Evolutionary conservation across 2,888 invertebrate genomes (phyloP).

Genomic region (Xanthostigma xanthostigma): DNA sequence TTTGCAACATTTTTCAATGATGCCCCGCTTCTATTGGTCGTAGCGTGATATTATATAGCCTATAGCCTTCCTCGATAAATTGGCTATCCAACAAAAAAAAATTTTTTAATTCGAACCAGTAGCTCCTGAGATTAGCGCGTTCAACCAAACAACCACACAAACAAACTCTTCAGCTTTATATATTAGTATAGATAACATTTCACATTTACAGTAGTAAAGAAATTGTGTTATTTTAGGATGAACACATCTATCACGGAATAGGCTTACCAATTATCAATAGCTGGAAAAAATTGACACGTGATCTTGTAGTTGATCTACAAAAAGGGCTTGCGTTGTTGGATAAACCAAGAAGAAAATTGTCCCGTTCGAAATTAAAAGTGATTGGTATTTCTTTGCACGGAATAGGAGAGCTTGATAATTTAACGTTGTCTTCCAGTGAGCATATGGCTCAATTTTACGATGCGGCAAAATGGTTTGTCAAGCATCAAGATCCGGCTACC

Average conservation of each 20-base stretch:
- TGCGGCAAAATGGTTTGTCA: constrained; percentile 86
- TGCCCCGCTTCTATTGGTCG: too few relatives aligned
- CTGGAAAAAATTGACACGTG: constrained; percentile 73
- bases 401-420: constrained; percentile 56
- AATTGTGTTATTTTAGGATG: constrained; percentile 31
- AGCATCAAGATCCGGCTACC: constrained; percentile 62
- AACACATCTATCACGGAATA: constrained; percentile 78
- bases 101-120: too few relatives aligned
- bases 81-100: too few relatives aligned
- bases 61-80: too few relatives aligned
- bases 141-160: too few relatives aligned
- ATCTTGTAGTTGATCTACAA: constrained; percentile 78
- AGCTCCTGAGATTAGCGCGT: too few relatives aligned
- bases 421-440: constrained; percentile 65
- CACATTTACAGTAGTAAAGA: not conserved
- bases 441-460: constrained; percentile 85
- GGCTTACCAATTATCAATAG: constrained; percentile 37
- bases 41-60: too few relatives aligned
- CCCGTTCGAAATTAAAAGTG: constrained; percentile 56
- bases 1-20: too few relatives aligned
- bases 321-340: constrained; percentile 66
- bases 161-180: too few relatives aligned
- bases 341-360: constrained; percentile 51
- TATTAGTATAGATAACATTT: too few relatives aligned
- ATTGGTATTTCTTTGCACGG: constrained; percentile 53